Evolutionary conservation across 2,888 invertebrate genomes (phyloP), one percentile per base, ranked within the genome.

Genomic region (Dicyrtoma fusca): DNA sequence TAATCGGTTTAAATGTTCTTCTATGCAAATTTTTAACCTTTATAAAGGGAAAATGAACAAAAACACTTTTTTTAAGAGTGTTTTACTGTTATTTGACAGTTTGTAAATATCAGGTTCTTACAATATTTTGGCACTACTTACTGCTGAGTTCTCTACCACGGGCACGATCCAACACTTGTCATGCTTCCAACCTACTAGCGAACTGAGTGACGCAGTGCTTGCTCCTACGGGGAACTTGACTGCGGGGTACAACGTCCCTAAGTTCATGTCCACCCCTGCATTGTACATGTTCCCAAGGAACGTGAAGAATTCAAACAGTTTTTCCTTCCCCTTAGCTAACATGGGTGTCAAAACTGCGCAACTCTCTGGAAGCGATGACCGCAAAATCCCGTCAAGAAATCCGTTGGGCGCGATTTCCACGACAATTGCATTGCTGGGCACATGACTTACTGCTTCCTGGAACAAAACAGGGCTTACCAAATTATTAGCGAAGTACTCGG

Each of bases 401-500:
- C 86, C 84, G 81, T 87, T 87, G 1, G 88, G 87, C 13, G 87
- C 87, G 76, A 88, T 82, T 79, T 88, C 88, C 70, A 88, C 83
- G 42, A 85, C 84, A 66, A 87, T 82, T 13, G 87, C 87, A 79
- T 86, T 85, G 10, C 82, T 81, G 8, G 88, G 88, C 26, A 88
- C 84, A 77, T 87, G 84, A 74, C 83, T 82, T 53, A 87, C 81
- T 1, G 86, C 87, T 79, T 86, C 86, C 77, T 86, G 83, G 83
- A 94, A 93, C 19, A 90, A 84, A 0, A 92, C 91, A 21, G 90
- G 88, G 57, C 84, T 89, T 82, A 92, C 83, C 23, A 94, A 85
- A 82, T 94, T 95, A 82, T 94, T 94, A 0, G 91, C 91, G 82
- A 94, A 93, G 83, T 97, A 97, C 79, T 93, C 93, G 1, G 95